Conservation (phyloP, 2,797 vertebrate genomes). For the Eospalax fontanierii region DNA sequence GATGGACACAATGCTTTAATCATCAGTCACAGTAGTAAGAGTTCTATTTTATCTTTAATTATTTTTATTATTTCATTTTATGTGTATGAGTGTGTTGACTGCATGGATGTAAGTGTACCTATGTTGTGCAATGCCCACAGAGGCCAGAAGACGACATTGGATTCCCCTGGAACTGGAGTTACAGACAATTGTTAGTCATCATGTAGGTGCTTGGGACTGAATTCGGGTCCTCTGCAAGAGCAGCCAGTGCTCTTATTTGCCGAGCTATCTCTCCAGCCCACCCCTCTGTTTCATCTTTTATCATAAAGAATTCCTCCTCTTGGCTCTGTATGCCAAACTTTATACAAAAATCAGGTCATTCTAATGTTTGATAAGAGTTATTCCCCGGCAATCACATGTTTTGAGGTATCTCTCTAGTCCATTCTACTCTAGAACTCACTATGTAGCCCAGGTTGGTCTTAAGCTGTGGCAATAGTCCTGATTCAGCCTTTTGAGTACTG, state of each 20-base stretch:
- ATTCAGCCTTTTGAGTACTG: neutral
- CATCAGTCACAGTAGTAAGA: neutral
- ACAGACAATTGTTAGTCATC: too few relatives aligned
- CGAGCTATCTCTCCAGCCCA: too few relatives aligned
- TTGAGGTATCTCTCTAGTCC: neutral
- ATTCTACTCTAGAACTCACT: neutral
- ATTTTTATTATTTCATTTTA: too few relatives aligned
- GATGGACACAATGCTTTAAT: conserved; percentile 46
- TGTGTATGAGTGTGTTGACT: too few relatives aligned
- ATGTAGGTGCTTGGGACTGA: too few relatives aligned
- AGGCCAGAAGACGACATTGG: too few relatives aligned
- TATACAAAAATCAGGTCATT: conserved; percentile 20
- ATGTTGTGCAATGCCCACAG: too few relatives aligned
- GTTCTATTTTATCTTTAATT: conserved; percentile 27
- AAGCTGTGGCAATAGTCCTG: neutral
- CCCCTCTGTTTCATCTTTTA: conserved; percentile 21
- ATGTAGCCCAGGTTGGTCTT: neutral
- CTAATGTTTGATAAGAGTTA: conserved; percentile 48
- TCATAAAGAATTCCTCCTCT: conserved; percentile 49
- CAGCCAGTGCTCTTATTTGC: too few relatives aligned
- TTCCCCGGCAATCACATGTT: conserved; percentile 16
- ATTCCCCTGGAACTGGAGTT: too few relatives aligned
- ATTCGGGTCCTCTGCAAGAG: too few relatives aligned
- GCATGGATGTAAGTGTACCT: too few relatives aligned
- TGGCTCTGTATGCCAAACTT: conserved; percentile 35